These are phyloP conservation scores for Notothenia coriiceps DNA, from an alignment of 2,113 vertebrate genomes.

Conservation along the genomic window DNA sequence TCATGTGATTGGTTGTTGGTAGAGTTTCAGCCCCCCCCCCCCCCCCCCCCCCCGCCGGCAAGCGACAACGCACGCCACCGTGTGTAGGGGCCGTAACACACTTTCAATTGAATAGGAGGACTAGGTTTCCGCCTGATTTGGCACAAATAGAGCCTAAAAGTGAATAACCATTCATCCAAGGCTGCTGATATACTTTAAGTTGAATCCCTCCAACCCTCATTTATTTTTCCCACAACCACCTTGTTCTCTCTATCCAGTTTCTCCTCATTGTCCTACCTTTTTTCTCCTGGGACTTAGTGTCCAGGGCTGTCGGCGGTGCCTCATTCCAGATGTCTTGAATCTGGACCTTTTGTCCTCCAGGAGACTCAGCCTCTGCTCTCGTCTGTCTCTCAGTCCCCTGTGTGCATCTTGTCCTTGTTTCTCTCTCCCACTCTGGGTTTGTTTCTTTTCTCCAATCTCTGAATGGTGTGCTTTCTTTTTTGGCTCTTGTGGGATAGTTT, in stretches of 20 bases:
- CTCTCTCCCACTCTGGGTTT: background rate
- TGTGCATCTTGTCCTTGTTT: background rate
- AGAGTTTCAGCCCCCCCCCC: no score
- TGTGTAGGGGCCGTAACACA: no score
- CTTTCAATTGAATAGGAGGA: no score
- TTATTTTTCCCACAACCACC: background rate
- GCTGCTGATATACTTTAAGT: no score
- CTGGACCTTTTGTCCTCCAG: background rate
- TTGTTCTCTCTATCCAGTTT: background rate
- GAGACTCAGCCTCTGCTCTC: background rate
- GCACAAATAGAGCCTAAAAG: no score
- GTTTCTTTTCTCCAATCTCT: background rate
- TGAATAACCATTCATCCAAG: no score
- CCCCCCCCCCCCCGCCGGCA: no score
- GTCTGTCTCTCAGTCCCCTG: background rate
- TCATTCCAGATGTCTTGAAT: slow-evolving; percentile 5
- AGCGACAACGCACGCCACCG: no score
- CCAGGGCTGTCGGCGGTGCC: background rate
- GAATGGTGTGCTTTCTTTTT: background rate
- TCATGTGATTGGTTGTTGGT: no score
- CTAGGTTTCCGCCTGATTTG: background rate
- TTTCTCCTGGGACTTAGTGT: background rate
- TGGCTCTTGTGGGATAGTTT: background rate
- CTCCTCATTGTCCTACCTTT: background rate
- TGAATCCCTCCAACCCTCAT: background rate